phyloP scores from a whole-genome alignment of 2,888 invertebrate genomes.

The Caenorhabditis wallacei region DNA sequence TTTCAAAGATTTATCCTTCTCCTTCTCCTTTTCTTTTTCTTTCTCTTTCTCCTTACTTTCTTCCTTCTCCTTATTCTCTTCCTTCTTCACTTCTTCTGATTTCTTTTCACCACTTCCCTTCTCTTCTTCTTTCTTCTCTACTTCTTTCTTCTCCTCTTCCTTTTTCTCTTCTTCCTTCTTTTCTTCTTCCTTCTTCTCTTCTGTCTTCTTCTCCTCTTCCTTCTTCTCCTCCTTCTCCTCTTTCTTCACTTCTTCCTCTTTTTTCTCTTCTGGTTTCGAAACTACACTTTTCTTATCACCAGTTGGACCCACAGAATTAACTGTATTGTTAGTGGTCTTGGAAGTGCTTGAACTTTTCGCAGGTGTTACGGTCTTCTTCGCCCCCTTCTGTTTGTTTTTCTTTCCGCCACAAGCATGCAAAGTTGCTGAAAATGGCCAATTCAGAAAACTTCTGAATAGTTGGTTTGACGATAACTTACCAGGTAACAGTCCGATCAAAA shows the following conservation, averaged over 20 bases:
- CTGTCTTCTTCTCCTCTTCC: slow-evolving; percentile 8
- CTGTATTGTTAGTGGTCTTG: background rate
- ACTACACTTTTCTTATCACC: background rate
- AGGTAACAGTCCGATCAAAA: background rate
- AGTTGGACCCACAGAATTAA: background rate
- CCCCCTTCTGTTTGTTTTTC: slow-evolving; percentile 5
- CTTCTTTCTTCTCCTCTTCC: slow-evolving; percentile 23
- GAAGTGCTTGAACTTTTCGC: background rate
- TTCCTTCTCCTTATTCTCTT: slow-evolving; percentile 8
- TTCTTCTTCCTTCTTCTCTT: slow-evolving; percentile 11
- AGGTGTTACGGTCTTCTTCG: background rate
- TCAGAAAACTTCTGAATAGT: background rate
- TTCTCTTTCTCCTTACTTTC: slow-evolving; percentile 6
- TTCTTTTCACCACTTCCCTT: slow-evolving; percentile 25
- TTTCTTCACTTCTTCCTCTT: background rate
- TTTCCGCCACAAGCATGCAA: background rate
- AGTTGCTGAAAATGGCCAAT: background rate
- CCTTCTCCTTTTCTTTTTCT: slow-evolving; percentile 4
- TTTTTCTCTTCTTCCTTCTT: background rate
- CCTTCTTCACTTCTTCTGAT: slow-evolving; percentile 11
- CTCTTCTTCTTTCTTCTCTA: slow-evolving; percentile 13
- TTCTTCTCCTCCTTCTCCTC: slow-evolving; percentile 1
- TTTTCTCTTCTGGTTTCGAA: background rate
- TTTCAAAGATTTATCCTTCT: slow-evolving; percentile 1
- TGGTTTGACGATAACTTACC: background rate